Conservation (phyloP, 2,797 vertebrate genomes). For the Setipinna tenuifilis region DNA sequence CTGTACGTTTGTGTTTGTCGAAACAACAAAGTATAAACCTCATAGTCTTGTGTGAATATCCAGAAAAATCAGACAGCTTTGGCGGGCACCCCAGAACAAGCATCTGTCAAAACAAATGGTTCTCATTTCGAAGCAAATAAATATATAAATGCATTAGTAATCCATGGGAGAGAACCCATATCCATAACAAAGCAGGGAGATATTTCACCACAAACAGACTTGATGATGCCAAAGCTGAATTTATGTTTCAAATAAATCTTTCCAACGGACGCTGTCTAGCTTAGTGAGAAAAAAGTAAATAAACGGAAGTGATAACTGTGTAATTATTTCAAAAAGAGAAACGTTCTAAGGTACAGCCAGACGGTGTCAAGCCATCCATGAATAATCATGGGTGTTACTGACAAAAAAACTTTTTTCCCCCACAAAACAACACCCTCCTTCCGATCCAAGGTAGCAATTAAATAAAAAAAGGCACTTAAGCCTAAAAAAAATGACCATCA, state of each 20-base stretch:
- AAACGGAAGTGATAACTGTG: constrained; percentile 42
- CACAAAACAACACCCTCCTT: not conserved
- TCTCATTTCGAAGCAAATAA: constrained; percentile 70
- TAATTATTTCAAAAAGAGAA: constrained; percentile 45
- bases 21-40: constrained; percentile 76
- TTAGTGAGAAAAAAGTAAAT: constrained; percentile 53
- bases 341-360: constrained; percentile 39
- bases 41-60: constrained; percentile 74
- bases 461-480: not conserved
- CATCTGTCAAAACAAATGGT: constrained; percentile 83
- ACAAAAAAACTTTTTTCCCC: constrained; percentile 1
- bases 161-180: constrained; percentile 61
- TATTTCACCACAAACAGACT: constrained; percentile 61
- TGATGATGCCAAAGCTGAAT: constrained; percentile 53
- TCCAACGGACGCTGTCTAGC: constrained; percentile 50
- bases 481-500: not conserved
- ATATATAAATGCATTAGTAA: constrained; percentile 58
- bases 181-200: constrained; percentile 61
- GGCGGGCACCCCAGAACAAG: constrained; percentile 78
- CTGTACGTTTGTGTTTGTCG: constrained; percentile 76
- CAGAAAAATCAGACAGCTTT: constrained; percentile 78
- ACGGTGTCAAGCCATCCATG: not conserved
- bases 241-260: constrained; percentile 54
- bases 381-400: constrained; percentile 43
- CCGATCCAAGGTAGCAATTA: not conserved